Percentiles rank a stretch among this genome's conserved stretches.
Conservation (phyloP, 2,888 invertebrate species). For the Euphydryas editha region DNA sequence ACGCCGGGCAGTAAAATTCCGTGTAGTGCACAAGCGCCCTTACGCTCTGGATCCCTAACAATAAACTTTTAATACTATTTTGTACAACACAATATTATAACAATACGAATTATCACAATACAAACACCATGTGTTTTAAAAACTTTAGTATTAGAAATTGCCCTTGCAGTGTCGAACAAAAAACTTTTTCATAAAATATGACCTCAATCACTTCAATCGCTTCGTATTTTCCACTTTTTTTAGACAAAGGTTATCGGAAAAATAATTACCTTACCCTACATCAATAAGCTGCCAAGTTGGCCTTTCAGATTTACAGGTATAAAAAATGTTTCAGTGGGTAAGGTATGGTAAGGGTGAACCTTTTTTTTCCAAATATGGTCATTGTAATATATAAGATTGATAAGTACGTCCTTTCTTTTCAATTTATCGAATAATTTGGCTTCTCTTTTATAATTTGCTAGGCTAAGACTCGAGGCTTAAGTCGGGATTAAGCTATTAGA, state of each 20-base stretch:
- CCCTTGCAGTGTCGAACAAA: slow-evolving; percentile 18
- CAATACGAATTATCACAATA: not conserved
- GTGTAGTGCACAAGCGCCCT: too few species aligned
- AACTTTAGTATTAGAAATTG: slow-evolving; percentile 1
- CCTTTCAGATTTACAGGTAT: slow-evolving; percentile 26
- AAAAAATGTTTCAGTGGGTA: slow-evolving; percentile 16
- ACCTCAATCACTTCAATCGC: slow-evolving; percentile 22
- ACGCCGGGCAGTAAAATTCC: too few species aligned
- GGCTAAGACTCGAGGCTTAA: too few species aligned
- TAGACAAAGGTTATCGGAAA: slow-evolving; percentile 36
- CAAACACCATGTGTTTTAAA: not conserved
- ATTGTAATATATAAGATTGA: not conserved
- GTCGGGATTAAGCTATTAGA: too few species aligned
- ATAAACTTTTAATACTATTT: too few species aligned
- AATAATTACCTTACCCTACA: slow-evolving; percentile 36
- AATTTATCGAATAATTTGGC: not conserved
- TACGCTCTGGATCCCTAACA: too few species aligned
- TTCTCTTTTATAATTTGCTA: too few species aligned
- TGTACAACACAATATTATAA: too few species aligned
- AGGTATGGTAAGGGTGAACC: not conserved
- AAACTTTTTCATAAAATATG: slow-evolving; percentile 30
- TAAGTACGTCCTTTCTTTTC: not conserved
- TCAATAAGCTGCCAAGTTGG: slow-evolving; percentile 25
- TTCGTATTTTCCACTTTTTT: slow-evolving; percentile 24
- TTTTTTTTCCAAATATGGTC: not conserved